Conservation (phyloP, 1,140 invertebrate species). For the Agrilus planipennis region DNA sequence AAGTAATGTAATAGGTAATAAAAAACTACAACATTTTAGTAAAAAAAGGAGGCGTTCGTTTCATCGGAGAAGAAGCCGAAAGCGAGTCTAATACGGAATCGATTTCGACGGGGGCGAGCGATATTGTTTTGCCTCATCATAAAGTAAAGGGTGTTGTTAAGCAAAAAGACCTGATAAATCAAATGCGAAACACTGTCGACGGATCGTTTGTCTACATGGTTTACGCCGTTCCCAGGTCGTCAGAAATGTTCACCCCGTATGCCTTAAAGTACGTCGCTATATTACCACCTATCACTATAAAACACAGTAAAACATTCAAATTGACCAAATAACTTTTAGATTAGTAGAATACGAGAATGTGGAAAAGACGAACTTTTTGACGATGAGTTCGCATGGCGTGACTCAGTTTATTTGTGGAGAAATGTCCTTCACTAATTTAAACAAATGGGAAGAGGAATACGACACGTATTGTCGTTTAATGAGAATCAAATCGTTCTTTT, state of each 20-base stretch:
- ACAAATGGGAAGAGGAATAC: conserved; percentile 60
- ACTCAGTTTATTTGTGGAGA: conserved; percentile 51
- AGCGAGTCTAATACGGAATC: too few species aligned
- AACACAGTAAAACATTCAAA: neutral
- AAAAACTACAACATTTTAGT: too few species aligned
- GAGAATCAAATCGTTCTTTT: conserved; percentile 58
- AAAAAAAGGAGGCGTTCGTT: too few species aligned
- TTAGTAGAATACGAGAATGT: conserved; percentile 50
- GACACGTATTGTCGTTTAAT: conserved; percentile 51
- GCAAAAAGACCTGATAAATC: conserved; percentile 43
- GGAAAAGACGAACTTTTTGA: conserved; percentile 50
- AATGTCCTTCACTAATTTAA: conserved; percentile 53
- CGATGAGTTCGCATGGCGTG: conserved; percentile 55
- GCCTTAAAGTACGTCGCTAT: conserved; percentile 46
- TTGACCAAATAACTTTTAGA: conserved; percentile 36
- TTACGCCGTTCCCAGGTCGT: conserved; percentile 52
- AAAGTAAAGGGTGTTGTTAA: conserved; percentile 29
- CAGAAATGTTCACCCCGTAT: conserved; percentile 58
- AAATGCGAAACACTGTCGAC: conserved; percentile 36
- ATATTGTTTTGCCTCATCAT: conserved; percentile 16
- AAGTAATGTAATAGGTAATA: too few species aligned
- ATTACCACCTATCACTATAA: conserved; percentile 1
- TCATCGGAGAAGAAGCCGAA: too few species aligned
- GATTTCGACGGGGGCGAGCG: too few species aligned
- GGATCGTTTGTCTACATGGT: conserved; percentile 54